Evolutionary conservation across 2,797 vertebrate genomes (phyloP), one percentile per base, ranked within the genome.

Genomic region (Synanceia verrucosa): DNA sequence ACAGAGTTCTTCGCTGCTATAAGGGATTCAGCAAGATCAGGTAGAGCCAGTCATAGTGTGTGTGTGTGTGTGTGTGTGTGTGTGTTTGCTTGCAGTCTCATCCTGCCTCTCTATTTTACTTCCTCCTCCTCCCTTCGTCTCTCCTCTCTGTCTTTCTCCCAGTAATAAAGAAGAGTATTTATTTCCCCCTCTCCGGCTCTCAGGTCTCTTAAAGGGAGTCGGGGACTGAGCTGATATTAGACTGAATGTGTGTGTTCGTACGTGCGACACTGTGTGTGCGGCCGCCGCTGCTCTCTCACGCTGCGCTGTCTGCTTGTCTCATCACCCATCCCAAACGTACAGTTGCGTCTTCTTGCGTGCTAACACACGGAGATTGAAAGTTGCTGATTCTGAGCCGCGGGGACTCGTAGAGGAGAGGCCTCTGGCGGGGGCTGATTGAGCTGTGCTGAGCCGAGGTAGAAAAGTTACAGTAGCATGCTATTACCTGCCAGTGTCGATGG

Each of bases 131-230:
- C 67, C 79, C 64, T 63, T 71, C 56, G 14, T 56, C 73, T 69
- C 70, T 65, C 72, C 61, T 68, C 78, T 82, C 86, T 81, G 84
- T 88, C 86, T 86, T 75, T 92, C 89, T 91, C 84, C 55, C 71
- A 85, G 89, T 91, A 93, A 92, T 94, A 94, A 94, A 93, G 91
- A 81, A 78, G 80, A 84, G 90, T 93, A 94, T 94, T 94, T 94
- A 93, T 93, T 92, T 89, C 88, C 75, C 80, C 81, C 81, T 81
- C 76, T 88, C 57, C 29, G 48, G 76, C 86, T 78, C 91, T 65
- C 19, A 26, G 83, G 89, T 82, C 88, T 93, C 93, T 93, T 92
- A 91, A 93, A 93, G 93, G 87, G 90, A 92, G 63, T 62, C 64
- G 1, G 91, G 89, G 92, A 83, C 85, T 34, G 78, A 71, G 71